These are phyloP conservation scores for Pseudoips prasinana DNA, from an alignment of 2,888 invertebrate genomes.

Conservation along the genomic window DNA sequence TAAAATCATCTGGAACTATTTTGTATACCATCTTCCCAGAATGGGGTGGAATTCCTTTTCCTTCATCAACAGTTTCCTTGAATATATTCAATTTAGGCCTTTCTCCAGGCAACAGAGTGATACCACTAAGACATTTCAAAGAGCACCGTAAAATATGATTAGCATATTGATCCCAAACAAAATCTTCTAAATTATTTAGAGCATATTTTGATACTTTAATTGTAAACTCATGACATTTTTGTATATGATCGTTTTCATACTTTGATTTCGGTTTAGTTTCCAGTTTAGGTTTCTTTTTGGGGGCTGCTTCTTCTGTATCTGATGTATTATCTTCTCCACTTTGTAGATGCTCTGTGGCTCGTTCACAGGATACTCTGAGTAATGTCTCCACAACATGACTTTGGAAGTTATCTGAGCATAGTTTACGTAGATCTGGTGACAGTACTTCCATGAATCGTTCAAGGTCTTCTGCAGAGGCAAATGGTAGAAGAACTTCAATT, in stretches of 20 bases:
- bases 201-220: conserved; percentile 88
- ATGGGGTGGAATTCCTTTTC: conserved; percentile 63
- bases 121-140: conserved; percentile 86
- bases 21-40: conserved; percentile 66
- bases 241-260: conserved; percentile 71
- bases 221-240: conserved; percentile 84
- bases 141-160: conserved; percentile 89
- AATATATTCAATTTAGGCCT: conserved; percentile 67
- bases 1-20: conserved; percentile 81
- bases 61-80: conserved; percentile 44
- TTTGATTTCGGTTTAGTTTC: conserved; percentile 37
- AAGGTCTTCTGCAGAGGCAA: conserved; percentile 83
- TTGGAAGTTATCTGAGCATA: conserved; percentile 89
- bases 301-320: conserved; percentile 41
- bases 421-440: conserved; percentile 84
- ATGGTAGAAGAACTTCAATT: conserved; percentile 88
- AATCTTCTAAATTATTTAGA: conserved; percentile 93
- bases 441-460: conserved; percentile 84
- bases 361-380: conserved; percentile 76
- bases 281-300: conserved; percentile 52
- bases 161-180: conserved; percentile 88
- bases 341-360: conserved; percentile 70
- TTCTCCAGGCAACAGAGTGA: conserved; percentile 77
- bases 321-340: conserved; percentile 20
- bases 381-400: conserved; percentile 91